Conservation (phyloP, 2,113 vertebrate genomes). For the Ellobius talpinus region DNA sequence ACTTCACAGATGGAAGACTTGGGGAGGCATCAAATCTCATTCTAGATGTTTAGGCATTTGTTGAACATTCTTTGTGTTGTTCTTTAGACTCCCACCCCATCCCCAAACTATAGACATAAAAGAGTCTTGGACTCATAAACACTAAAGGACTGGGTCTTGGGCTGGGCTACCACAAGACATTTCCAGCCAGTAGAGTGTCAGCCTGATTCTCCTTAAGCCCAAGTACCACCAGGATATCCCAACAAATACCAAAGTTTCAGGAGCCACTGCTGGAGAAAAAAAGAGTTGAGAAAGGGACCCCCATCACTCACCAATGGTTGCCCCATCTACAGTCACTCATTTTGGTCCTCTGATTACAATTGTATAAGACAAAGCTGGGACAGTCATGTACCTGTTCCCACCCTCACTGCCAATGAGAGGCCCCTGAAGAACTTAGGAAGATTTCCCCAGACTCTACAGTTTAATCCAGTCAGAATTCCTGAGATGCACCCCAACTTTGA, state of each 20-base stretch:
- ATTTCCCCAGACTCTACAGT: not conserved
- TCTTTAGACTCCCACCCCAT: not conserved
- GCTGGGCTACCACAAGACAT: not conserved
- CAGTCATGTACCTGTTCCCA: fast-evolving
- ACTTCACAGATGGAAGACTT: fast-evolving
- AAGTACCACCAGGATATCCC: not conserved
- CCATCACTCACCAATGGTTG: fast-evolving
- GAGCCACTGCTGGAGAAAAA: not conserved
- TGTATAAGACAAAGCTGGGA: fast-evolving
- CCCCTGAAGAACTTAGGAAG: not conserved
- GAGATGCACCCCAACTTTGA: not conserved
- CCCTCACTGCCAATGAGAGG: not conserved
- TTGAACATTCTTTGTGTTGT: not conserved
- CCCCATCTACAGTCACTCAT: fast-evolving
- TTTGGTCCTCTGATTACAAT: not conserved
- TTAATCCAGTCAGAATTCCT: no score
- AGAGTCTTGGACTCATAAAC: no score
- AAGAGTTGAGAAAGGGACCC: not conserved
- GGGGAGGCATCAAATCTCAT: not conserved
- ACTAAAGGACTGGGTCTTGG: not conserved
- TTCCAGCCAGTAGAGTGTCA: no score
- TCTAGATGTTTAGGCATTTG: not conserved
- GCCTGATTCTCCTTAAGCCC: not conserved
- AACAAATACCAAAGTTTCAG: no score
- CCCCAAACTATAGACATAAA: not conserved